Base-by-base conservation (phyloP, 2,888 invertebrate genomes). In the Panopea generosa region DNA sequence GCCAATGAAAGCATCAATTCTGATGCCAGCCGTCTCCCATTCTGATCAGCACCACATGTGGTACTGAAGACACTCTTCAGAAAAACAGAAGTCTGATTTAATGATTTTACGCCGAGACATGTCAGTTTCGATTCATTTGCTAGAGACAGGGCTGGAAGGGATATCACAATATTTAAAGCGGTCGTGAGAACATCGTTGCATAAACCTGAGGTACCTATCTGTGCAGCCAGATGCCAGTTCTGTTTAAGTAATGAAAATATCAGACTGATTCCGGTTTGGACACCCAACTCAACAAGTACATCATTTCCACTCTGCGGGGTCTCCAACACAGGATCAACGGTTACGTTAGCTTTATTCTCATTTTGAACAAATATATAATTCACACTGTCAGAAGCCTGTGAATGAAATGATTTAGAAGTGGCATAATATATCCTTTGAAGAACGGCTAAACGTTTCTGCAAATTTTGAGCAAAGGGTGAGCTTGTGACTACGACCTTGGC, bases 161-260 rank as follows among this genome's bases (percentile, higher is more conserved):
- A 92, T 79, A 93, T 93, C 1, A 95, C 93, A 52, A 95, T 93
- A 63, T 93, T 93, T 14, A 94, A 91, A 7, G 95, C 95, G 18
- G 94, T 94, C 83, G 93, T 92, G 40, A 95, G 90, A 29, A 95
- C 94, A 77, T 95, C 94, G 89, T 94, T 94, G 84, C 95, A 95
- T 22, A 95, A 87, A 55, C 93, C 93, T 62, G 94, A 83, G 55
- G 89, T 91, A n/a, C 86, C 86, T 18, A 81, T 67, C 18, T 79
- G 63, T 26, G 68, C 69, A 6, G 90, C 78, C 29, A 90, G 63
- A 4, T 75, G 92, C 95, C 95, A 95, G 89, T 94, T 95, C 85
- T 95, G 94, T 78, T 93, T 92, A 22, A 95, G 91, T 27, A 95
- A 89, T 7, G 94, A 94, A 89, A 95, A 95, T 26, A 95, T 86